Percentiles rank a stretch among this genome's conserved stretches.
phyloP scores from a whole-genome alignment of 2,797 vertebrate genomes.

The Pyrrhura leucotis region DNA sequence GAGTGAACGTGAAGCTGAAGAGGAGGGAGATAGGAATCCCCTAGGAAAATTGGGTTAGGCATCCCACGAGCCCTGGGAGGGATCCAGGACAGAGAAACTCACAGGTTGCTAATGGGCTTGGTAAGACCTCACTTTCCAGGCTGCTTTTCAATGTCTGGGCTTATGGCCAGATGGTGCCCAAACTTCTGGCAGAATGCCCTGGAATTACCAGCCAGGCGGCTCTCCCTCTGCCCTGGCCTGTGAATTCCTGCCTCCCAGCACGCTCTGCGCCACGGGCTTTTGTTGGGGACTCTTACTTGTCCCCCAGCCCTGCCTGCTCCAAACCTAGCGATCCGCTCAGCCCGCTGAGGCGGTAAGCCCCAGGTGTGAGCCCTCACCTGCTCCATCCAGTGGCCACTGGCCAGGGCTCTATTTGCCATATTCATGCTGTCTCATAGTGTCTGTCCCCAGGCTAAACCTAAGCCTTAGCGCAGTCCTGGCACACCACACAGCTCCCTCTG shows the following conservation, averaged over 20 bases:
- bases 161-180: conserved; percentile 32
- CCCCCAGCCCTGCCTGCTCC: background rate
- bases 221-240: background rate
- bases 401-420: background rate
- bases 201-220: background rate
- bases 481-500: background rate
- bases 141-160: conserved; percentile 45
- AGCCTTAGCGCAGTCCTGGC: background rate
- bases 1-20: background rate
- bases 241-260: background rate
- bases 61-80: background rate
- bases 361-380: background rate
- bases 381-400: background rate
- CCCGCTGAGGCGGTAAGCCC: background rate
- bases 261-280: background rate
- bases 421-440: background rate
- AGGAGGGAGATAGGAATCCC: background rate
- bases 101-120: conserved; percentile 30
- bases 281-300: background rate
- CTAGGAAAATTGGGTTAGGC: background rate
- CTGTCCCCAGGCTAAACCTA: background rate
- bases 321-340: background rate
- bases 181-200: conserved; percentile 31
- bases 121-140: conserved; percentile 35
- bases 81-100: background rate